A percentile compares a stretch with the other conserved stretches of the same genome.
Conservation (phyloP, 2,113 vertebrate genomes). For the Tor tambroides region DNA sequence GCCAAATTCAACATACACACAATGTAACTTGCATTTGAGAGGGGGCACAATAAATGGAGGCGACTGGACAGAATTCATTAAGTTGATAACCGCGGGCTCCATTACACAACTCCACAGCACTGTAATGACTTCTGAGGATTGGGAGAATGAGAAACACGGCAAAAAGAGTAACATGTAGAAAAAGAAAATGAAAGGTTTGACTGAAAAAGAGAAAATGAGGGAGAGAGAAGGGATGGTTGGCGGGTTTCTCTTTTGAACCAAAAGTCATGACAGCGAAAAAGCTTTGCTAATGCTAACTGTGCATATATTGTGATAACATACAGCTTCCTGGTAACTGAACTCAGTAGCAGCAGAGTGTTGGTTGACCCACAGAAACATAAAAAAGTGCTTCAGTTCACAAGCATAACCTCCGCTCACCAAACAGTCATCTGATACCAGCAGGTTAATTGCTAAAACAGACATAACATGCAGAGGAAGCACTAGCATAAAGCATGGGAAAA, state of each 20-base stretch:
- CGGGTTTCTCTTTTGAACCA: background rate
- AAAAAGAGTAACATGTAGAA: slow-evolving; percentile 37
- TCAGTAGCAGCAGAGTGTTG: background rate
- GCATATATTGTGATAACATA: background rate
- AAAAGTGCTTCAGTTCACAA: slow-evolving; percentile 2
- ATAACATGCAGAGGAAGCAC: background rate
- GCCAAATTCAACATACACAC: slow-evolving; percentile 26
- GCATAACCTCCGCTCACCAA: slow-evolving; percentile 2
- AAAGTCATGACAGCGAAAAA: background rate
- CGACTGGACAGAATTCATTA: slow-evolving; percentile 97
- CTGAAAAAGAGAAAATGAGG: slow-evolving; percentile 31
- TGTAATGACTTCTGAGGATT: slow-evolving; percentile 95
- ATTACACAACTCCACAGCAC: slow-evolving; percentile 75
- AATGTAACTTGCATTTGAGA: slow-evolving; percentile 82
- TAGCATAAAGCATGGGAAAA: background rate
- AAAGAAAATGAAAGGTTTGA: slow-evolving; percentile 42
- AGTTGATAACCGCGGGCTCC: slow-evolving; percentile 84
- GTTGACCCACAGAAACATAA: background rate
- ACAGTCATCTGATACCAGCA: slow-evolving; percentile 19
- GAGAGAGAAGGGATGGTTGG: slow-evolving; percentile 4
- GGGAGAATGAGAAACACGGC: slow-evolving; percentile 55
- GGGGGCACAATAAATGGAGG: slow-evolving; percentile 67
- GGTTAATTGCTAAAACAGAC: slow-evolving; percentile 26
- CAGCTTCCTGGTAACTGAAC: background rate
- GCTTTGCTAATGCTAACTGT: background rate